Evolutionary conservation across 2,888 invertebrate species (phyloP), one percentile per base, ranked within the genome.

Genomic region (Caradrina clavipalpis): DNA sequence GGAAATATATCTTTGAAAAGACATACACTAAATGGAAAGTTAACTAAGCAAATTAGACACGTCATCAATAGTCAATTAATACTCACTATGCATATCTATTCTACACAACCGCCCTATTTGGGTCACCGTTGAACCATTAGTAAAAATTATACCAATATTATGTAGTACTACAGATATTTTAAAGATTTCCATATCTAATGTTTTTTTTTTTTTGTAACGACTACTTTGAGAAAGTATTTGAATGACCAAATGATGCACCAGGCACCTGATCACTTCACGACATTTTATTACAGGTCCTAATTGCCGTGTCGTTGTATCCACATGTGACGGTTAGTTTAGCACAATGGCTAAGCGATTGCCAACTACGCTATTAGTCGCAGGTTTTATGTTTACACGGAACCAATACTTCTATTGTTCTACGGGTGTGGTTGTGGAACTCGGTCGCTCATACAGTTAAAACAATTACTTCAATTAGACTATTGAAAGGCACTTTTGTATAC

Each of bases 1-100:
- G 26, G 26, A 26, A 26, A 26, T 26, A 26, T 10, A 67, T 49
- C 21, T 49, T 49, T 55, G 76, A 70, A 67, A 35, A 55, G 55
- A 76, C 45, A 76, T 55, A 45, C 19, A 31, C 35, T 45, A 19
- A 76, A 68, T 76, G 68, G 49, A 76, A 54, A 55, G 42, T 42
- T 55, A 55, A 68, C 49, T 22, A 72, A 22, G 22, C 55, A 42
- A 35, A 55, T 71, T 68, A 19, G 49, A 4, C 19, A 42, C 19
- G 76, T 17, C 42, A 42, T 76, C 69, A 45, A 68, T 55, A 68
- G 31, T 13, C 49, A 68, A 45, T 75, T 54, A 75, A 54, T 39
- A 31, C 42, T 13, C 1, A 13, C 2, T 2, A 13, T 26, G 13
- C 42, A 42, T 13, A 17, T 21, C 8, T 35, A 35, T 35, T 35